Conservation (phyloP, 2,113 vertebrate genomes). For the rat (Rattus norvegicus) region GRCr8 NC_086020.1:78834001-78834500, state of each 20-base stretch:
- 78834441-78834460: not conserved
- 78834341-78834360: not conserved
- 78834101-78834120: not conserved
- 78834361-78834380: too few species aligned
- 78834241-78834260: not conserved
- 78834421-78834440: not conserved
- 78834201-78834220: slow-evolving; percentile 18
- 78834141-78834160: not conserved
- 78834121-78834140: not conserved
- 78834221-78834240: not conserved
- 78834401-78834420: too few species aligned
- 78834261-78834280: not conserved
- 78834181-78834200: not conserved
- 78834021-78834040: not conserved
- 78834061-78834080: not conserved
- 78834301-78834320: not conserved
- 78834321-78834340: not conserved
- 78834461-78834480: too few species aligned
- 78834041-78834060: not conserved
- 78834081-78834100: slow-evolving; percentile 34
- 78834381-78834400: not conserved
- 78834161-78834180: not conserved
- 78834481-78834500: not conserved
- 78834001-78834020: not conserved
- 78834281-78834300: not conserved